Conservation (phyloP, 1,140 invertebrate genomes). For the Mizuhopecten yessoensis region DNA sequence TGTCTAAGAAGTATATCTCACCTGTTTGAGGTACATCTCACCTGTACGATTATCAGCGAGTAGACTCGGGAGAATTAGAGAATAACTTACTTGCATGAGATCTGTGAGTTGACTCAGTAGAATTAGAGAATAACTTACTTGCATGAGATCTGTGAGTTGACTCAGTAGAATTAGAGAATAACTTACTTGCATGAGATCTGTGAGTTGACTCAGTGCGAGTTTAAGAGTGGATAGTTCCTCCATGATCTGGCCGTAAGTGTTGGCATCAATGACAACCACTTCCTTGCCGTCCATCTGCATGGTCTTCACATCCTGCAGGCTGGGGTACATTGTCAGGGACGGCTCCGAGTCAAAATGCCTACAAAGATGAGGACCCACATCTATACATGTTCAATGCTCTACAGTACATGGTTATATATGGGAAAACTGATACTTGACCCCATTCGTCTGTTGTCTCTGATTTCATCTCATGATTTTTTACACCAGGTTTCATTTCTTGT, state of each 20-base stretch:
- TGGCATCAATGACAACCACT: slow-evolving; percentile 62
- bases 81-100: too few relatives aligned
- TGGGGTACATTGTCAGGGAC: slow-evolving; percentile 53
- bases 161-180: slow-evolving; percentile 59
- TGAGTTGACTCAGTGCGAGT: slow-evolving; percentile 63
- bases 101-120: neutral
- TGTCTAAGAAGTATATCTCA: too few relatives aligned
- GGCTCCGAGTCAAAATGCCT: slow-evolving; percentile 63
- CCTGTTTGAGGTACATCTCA: slow-evolving; percentile 43
- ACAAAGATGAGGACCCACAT: slow-evolving; percentile 1
- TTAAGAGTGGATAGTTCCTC: slow-evolving; percentile 62
- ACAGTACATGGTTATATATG: too few relatives aligned
- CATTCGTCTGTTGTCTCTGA: too few relatives aligned
- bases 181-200: slow-evolving; percentile 61
- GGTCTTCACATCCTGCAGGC: slow-evolving; percentile 58
- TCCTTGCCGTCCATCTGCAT: slow-evolving; percentile 65
- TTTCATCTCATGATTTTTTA: too few relatives aligned
- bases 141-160: slow-evolving; percentile 62
- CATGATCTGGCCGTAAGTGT: slow-evolving; percentile 61
- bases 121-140: neutral
- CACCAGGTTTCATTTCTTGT: too few relatives aligned
- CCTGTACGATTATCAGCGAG: neutral
- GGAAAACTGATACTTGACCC: too few relatives aligned
- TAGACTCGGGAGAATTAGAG: too few relatives aligned
- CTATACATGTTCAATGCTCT: too few relatives aligned